These are phyloP conservation scores for Leptoteleia sp. DNA, from an alignment of 1,140 invertebrate species.

Conservation along the genomic window DNA sequence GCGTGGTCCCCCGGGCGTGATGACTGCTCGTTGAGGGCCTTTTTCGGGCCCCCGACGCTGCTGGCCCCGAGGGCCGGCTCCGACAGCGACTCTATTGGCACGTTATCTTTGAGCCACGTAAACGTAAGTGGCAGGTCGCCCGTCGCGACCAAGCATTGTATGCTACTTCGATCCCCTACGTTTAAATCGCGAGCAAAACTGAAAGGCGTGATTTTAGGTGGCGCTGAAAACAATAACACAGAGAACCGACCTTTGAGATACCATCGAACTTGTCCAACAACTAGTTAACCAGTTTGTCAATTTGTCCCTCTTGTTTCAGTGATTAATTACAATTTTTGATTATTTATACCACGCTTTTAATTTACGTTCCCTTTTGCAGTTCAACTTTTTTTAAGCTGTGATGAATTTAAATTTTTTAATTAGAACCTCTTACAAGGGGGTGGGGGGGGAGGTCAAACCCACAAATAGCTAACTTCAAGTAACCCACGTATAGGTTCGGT, in stretches of 20 bases:
- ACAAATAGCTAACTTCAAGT: too few relatives aligned
- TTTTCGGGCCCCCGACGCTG: constrained; percentile 61
- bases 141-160: constrained; percentile 85
- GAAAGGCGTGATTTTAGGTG: constrained; percentile 85
- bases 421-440: too few relatives aligned
- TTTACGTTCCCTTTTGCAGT: constrained; percentile 9
- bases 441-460: too few relatives aligned
- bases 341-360: too few relatives aligned
- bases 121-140: constrained; percentile 87
- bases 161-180: constrained; percentile 85
- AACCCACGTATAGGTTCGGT: too few relatives aligned
- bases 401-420: too few relatives aligned
- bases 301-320: too few relatives aligned
- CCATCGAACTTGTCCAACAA: constrained; percentile 45
- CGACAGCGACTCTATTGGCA: constrained; percentile 74
- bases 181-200: constrained; percentile 83
- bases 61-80: constrained; percentile 63
- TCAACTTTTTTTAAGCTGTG: constrained; percentile 10
- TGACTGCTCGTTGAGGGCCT: constrained; percentile 68
- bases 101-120: constrained; percentile 87
- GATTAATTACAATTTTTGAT: too few relatives aligned
- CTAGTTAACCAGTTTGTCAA: not conserved
- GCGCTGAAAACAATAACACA: constrained; percentile 83
- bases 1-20: constrained; percentile 57
- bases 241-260: constrained; percentile 60